Conservation (phyloP, 2,113 vertebrate genomes). For the Xyrauchen texanus region DNA sequence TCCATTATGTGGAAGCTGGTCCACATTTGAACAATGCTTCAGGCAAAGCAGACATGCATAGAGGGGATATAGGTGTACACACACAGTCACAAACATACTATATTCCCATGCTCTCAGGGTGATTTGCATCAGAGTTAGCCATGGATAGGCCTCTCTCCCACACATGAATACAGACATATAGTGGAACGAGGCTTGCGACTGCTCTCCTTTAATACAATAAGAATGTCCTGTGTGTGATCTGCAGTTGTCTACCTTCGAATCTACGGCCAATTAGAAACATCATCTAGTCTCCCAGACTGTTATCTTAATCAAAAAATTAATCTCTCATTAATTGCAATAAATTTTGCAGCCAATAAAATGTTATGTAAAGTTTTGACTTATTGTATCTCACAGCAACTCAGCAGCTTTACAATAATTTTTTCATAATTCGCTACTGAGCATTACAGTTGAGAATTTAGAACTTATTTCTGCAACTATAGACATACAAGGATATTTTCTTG, state of each 20-base stretch:
- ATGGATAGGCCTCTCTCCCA: constrained; percentile 49
- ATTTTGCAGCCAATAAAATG: too few relatives aligned
- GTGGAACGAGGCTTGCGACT: constrained; percentile 44
- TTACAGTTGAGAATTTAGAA: too few relatives aligned
- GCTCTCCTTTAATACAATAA: constrained; percentile 57
- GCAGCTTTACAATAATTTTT: too few relatives aligned
- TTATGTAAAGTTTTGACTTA: too few relatives aligned
- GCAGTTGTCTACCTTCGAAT: constrained; percentile 51
- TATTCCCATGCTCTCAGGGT: constrained; percentile 27
- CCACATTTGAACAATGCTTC: not conserved
- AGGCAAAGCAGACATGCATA: not conserved
- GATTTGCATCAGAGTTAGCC: constrained; percentile 60
- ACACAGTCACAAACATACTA: constrained; percentile 2
- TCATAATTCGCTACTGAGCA: too few relatives aligned
- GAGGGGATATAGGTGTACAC: constrained; percentile 13
- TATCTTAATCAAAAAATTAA: too few relatives aligned
- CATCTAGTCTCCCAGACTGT: not conserved
- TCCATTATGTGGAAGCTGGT: not conserved
- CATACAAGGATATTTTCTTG: too few relatives aligned
- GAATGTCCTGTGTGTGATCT: constrained; percentile 59
- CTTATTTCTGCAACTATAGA: too few relatives aligned
- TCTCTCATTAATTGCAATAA: too few relatives aligned
- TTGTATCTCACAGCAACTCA: too few relatives aligned
- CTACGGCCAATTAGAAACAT: constrained; percentile 25
- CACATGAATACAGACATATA: constrained; percentile 42